Conservation (phyloP, 2,113 vertebrate species). For the Myotis lucifugus region DNA sequence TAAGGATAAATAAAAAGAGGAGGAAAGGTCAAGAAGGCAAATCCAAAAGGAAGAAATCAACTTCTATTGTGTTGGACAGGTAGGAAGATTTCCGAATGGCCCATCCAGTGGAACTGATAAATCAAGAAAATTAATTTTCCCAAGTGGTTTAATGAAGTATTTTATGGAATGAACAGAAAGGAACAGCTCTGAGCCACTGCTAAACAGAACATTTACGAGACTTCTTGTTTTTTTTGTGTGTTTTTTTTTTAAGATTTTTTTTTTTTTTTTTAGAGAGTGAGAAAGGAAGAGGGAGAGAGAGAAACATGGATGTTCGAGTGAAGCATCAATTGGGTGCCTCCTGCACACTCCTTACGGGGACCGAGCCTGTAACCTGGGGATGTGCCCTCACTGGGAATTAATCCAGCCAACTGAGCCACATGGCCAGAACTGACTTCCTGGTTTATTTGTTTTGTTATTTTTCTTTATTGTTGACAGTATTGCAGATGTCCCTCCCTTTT, state of each 20-base stretch:
- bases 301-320: not conserved
- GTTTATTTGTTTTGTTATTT: not conserved
- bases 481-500: no score
- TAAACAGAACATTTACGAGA: not conserved
- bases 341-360: not conserved
- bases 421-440: not conserved
- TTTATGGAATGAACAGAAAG: not conserved
- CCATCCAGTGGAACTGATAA: not conserved
- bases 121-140: not conserved
- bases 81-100: constrained; percentile 1
- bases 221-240: not conserved
- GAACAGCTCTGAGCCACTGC: not conserved
- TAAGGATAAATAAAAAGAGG: not conserved
- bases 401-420: not conserved
- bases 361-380: not conserved
- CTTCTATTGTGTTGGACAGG: not conserved
- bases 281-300: not conserved
- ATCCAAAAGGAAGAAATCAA: not conserved
- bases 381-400: not conserved
- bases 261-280: not conserved
- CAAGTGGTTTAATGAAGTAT: not conserved
- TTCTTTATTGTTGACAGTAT: no score
- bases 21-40: not conserved
- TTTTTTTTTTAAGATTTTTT: not conserved
- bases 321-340: not conserved